phyloP scores from a whole-genome alignment of 2,888 invertebrate species.

The Caenorhabditis becei region DNA sequence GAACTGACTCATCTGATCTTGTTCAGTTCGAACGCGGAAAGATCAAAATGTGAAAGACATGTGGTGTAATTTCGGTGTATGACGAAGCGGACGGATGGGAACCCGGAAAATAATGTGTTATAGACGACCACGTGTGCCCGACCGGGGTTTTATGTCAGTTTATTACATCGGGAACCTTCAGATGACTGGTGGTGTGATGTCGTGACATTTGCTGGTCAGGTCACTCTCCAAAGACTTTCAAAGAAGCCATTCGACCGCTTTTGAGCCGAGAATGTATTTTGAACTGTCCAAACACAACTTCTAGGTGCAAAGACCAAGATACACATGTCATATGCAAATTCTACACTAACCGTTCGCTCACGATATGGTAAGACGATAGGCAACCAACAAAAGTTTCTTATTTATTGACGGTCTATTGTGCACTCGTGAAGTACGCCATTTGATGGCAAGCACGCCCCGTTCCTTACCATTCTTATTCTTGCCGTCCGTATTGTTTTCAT shows the following conservation, averaged over 20 bases:
- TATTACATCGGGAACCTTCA: conserved; percentile 26
- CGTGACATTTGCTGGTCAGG: not conserved
- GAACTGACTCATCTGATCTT: not conserved
- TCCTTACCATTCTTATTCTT: not conserved
- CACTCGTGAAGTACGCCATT: conserved; percentile 42
- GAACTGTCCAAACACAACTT: conserved; percentile 42
- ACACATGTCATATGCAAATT: conserved; percentile 49
- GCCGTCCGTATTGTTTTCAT: not conserved
- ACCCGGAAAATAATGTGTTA: conserved; percentile 50
- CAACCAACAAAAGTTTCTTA: conserved; percentile 52
- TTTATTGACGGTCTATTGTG: conserved; percentile 52
- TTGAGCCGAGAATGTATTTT: conserved; percentile 47
- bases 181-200: conserved; percentile 48
- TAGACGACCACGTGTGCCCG: conserved; percentile 50
- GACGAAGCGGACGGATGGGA: conserved; percentile 26
- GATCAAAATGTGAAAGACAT: conserved; percentile 34
- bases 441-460: conserved; percentile 32
- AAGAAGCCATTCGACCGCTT: no score
- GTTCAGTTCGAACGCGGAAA: conserved; percentile 2
- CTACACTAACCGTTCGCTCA: conserved; percentile 34
- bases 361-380: conserved; percentile 44
- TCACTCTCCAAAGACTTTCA: not conserved
- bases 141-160: conserved; percentile 48
- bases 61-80: conserved; percentile 48
- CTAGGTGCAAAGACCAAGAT: conserved; percentile 37